Conservation (phyloP, 1,140 invertebrate species). For the Delia radicum region DNA sequence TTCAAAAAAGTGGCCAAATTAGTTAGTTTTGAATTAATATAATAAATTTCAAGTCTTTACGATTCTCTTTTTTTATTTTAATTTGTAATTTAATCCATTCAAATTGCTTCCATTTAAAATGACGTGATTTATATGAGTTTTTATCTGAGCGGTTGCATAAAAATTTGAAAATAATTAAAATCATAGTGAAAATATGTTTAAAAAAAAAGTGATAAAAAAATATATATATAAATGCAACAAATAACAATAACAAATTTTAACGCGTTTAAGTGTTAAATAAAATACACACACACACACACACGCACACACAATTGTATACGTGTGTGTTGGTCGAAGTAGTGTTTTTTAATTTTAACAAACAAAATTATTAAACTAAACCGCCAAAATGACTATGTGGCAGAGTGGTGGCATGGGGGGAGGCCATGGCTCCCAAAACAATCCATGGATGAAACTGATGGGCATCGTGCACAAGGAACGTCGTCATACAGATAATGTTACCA, state of each 20-base stretch:
- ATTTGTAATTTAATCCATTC: background rate
- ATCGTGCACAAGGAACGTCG: slow-evolving; percentile 75
- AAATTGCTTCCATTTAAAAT: slow-evolving; percentile 11
- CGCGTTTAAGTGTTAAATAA: slow-evolving; percentile 16
- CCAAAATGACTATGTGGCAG: slow-evolving; percentile 72
- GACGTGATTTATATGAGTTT: background rate
- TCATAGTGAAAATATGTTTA: background rate
- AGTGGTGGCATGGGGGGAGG: slow-evolving; percentile 63
- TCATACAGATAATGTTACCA: slow-evolving; percentile 61
- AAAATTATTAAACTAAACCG: slow-evolving; percentile 30
- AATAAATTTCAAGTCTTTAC: background rate
- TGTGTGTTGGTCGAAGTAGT: background rate
- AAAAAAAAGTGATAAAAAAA: too few relatives aligned
- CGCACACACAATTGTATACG: too few relatives aligned
- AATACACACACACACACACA: too few relatives aligned
- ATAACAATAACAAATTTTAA: background rate
- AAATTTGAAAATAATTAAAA: background rate
- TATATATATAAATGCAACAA: background rate
- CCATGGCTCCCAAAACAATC: slow-evolving; percentile 76
- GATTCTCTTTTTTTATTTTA: too few relatives aligned
- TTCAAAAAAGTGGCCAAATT: slow-evolving; percentile 17
- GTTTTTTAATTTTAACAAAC: background rate
- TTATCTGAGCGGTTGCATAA: background rate
- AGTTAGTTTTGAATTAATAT: background rate
- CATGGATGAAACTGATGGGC: slow-evolving; percentile 80